A percentile compares a stretch with the other conserved stretches of the same genome.
Evolutionary conservation across 2,797 vertebrate genomes (phyloP).

Genomic region (Anabas testudineus): DNA sequence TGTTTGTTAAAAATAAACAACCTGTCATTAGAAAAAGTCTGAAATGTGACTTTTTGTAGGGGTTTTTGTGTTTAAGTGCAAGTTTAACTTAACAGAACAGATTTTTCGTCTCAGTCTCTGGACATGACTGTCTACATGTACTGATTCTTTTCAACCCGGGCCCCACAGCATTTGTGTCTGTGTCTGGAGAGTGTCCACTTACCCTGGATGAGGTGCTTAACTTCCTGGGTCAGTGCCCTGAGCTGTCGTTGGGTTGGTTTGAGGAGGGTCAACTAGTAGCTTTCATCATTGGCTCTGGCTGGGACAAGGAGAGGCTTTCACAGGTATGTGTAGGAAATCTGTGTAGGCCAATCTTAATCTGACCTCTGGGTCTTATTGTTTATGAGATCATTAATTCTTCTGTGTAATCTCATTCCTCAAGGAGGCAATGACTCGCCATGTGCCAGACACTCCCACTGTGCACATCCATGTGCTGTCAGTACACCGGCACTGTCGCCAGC

Average conservation of each 20-base stretch:
- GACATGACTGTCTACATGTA: conserved; percentile 6
- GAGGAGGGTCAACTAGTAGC: conserved; percentile 86
- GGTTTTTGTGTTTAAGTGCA: background rate
- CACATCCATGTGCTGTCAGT: conserved; percentile 88
- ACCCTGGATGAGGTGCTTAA: conserved; percentile 84
- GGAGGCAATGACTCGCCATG: conserved; percentile 84
- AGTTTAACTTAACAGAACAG: background rate
- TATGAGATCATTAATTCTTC: background rate
- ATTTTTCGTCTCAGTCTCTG: conserved; percentile 1
- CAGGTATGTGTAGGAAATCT: conserved; percentile 68
- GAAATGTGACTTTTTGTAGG: too few species aligned
- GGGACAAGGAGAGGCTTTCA: conserved; percentile 84
- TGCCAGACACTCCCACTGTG: conserved; percentile 75
- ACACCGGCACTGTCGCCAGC: conserved; percentile 86
- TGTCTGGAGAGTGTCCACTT: conserved; percentile 87
- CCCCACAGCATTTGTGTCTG: conserved; percentile 84
- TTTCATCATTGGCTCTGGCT: conserved; percentile 87
- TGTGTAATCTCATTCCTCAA: conserved; percentile 29
- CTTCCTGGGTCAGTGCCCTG: conserved; percentile 84
- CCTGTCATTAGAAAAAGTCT: too few species aligned
- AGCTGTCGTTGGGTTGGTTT: conserved; percentile 87
- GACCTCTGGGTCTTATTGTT: background rate
- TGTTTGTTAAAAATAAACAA: too few species aligned
- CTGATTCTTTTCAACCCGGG: conserved; percentile 9
- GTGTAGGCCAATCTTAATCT: background rate